Conservation (phyloP, 2,113 vertebrate genomes). For the Xiphophorus couchianus region DNA sequence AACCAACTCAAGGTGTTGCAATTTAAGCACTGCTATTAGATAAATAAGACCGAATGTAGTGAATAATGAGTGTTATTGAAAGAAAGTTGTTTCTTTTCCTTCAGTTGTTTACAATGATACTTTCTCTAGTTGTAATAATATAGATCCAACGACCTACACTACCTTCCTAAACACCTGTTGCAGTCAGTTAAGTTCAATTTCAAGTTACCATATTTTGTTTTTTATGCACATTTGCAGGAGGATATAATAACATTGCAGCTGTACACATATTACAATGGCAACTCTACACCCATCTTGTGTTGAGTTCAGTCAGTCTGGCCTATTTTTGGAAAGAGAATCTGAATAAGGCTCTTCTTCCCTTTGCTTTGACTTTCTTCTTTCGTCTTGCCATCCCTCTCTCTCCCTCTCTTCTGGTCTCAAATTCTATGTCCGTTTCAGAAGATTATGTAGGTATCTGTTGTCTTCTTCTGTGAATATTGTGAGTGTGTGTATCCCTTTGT, state of each 20-base stretch:
- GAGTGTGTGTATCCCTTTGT: background rate
- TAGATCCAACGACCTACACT: background rate
- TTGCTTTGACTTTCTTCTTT: background rate
- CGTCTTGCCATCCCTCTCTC: background rate
- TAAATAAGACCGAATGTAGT: too few species aligned
- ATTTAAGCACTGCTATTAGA: too few species aligned
- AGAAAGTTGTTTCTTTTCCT: background rate
- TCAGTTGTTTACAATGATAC: background rate
- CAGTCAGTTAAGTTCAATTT: background rate
- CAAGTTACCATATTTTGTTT: background rate
- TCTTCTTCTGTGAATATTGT: background rate
- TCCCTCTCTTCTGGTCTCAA: background rate
- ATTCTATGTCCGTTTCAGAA: background rate
- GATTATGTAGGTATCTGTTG: background rate
- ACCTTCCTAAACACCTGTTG: background rate
- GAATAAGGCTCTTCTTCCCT: background rate
- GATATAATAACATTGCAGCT: background rate
- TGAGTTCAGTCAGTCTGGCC: background rate
- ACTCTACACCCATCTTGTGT: background rate
- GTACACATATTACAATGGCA: background rate
- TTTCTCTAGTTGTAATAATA: background rate
- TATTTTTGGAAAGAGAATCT: background rate
- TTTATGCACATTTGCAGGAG: background rate
- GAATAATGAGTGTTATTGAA: too few species aligned
- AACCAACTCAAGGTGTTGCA: too few species aligned